A percentile compares a stretch with the other conserved stretches of the same genome.
Conservation (phyloP, 2,113 vertebrate genomes). For the Hydropotes inermis region DNA sequence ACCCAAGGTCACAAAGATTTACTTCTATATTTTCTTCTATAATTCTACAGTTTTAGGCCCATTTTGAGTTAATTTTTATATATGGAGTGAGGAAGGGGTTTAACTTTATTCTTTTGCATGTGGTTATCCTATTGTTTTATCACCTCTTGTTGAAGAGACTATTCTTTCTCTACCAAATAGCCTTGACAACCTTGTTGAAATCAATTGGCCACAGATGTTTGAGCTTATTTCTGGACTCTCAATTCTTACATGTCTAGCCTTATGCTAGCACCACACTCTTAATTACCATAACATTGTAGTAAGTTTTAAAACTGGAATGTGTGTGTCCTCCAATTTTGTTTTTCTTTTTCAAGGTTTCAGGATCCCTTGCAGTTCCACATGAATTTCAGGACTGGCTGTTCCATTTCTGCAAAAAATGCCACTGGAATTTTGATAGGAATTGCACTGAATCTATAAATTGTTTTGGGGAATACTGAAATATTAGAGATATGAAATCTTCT, state of each 20-base stretch:
- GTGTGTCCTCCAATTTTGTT: background rate
- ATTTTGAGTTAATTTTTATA: background rate
- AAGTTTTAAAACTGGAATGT: background rate
- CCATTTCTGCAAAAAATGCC: background rate
- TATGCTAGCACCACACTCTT: background rate
- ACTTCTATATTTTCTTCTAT: background rate
- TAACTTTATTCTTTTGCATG: background rate
- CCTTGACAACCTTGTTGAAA: background rate
- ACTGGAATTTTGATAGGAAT: background rate
- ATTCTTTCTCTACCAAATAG: background rate
- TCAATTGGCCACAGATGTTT: background rate
- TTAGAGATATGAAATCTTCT: background rate
- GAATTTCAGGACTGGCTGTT: background rate
- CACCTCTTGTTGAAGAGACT: background rate
- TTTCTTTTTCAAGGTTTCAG: background rate
- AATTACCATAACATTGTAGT: background rate
- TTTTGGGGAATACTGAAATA: background rate
- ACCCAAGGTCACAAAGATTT: background rate
- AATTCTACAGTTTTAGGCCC: background rate
- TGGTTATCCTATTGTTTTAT: background rate
- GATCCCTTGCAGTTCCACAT: background rate
- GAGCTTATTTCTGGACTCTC: constrained; percentile 6
- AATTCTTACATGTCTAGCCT: background rate
- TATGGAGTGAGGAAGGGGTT: background rate
- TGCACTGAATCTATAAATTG: background rate